phyloP scores from a whole-genome alignment of 2,797 vertebrate genomes.

The Muscicapa striata region DNA sequence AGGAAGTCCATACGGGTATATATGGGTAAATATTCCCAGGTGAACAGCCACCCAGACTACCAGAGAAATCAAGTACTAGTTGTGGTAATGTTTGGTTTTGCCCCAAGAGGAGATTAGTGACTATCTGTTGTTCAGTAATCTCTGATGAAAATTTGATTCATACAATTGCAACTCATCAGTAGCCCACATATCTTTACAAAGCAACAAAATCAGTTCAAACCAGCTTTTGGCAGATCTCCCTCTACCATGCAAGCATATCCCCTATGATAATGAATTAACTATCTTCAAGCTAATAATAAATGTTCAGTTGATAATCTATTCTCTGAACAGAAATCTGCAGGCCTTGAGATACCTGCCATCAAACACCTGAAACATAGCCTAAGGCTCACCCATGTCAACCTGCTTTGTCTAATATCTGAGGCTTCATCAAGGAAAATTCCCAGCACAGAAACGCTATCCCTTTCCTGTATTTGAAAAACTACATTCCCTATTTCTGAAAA shows the following conservation, averaged over 20 bases:
- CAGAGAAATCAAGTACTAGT: not conserved
- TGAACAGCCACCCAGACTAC: not conserved
- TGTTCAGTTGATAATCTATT: not conserved
- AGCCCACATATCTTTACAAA: not conserved
- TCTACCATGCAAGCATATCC: not conserved
- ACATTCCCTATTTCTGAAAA: not conserved
- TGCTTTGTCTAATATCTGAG: not conserved
- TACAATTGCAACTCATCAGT: not conserved
- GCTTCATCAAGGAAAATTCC: not conserved
- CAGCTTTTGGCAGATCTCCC: not conserved
- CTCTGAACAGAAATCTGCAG: not conserved
- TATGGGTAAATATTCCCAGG: not conserved
- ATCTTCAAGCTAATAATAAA: not conserved
- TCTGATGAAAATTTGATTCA: not conserved
- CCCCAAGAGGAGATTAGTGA: not conserved
- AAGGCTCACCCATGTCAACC: not conserved
- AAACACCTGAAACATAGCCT: not conserved
- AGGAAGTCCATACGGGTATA: not conserved
- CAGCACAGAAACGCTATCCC: not conserved
- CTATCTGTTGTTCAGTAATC: not conserved
- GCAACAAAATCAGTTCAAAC: not conserved
- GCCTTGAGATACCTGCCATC: not conserved
- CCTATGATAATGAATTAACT: not conserved
- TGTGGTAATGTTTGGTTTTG: not conserved
- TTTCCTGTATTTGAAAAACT: not conserved